Evolutionary conservation across 2,888 invertebrate genomes (phyloP), one percentile per base, ranked within the genome.

Genomic region (Noctuana brunneofusca): DNA sequence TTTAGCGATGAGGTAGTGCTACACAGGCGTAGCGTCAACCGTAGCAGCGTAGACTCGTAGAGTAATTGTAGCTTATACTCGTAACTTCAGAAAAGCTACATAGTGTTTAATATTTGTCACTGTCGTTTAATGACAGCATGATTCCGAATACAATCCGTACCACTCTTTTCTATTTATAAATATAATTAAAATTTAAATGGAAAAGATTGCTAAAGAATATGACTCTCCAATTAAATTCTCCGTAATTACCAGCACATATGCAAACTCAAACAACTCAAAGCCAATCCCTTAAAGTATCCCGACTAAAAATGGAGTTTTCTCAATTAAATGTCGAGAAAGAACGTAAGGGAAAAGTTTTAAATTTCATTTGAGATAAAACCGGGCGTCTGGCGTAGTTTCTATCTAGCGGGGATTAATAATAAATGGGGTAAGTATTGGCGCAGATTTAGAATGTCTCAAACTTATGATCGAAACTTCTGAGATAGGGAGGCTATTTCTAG

Each of bases 331-430:
- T 78, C 76, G 72, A 70, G 77, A 80, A 83, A 78, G 83, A 83
- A 83, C 76, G 76, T 79, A 80, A 76, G 72, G 79, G 76, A 70
- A 70, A 88, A 88, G 83, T 88, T 89, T 83, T 68, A 80, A 78
- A 76, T 80, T 81, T 79, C 78, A 83, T 79, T 80, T 75, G 73
- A 83, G 84, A 88, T 88, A 88, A 85, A 82, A 79, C 80, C 74
- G 76, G 76, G 71, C 78, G 85, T 86, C 86, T 84, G 81, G 80
- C 67, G 71, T 68, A 78, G 78, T 76, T 78, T 74, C 77, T 76
- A 81, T 81, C 81, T 73, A 73, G 71, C 75, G 75, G 75, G 79
- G 86, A 86, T 84, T 86, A 84, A 85, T 83, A 85, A 80, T 79
- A 81, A 79, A 78, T 74, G 75, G 76, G 75, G 75, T 76, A 78